Conservation (phyloP, 2,888 invertebrate species). For the Cremastinae sp. region DNA sequence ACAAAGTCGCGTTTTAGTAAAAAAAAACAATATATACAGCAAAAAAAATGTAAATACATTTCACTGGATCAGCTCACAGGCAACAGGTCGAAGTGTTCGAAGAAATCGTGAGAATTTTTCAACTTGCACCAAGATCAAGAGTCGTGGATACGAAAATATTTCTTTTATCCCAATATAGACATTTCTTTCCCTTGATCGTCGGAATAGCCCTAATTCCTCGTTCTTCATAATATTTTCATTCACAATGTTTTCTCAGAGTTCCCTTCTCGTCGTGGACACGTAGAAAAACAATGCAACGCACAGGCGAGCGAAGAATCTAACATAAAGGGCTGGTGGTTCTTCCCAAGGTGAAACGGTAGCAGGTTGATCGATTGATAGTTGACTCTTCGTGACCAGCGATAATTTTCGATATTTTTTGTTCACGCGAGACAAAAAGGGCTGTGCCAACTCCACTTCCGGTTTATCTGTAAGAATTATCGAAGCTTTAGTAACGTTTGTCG, state of each 20-base stretch:
- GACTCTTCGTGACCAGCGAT: conserved; percentile 15
- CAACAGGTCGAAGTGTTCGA: conserved; percentile 22
- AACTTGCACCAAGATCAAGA: conserved; percentile 32
- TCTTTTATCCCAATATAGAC: conserved; percentile 53
- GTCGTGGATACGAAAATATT: conserved; percentile 64
- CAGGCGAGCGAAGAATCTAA: not conserved
- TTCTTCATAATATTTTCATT: conserved; percentile 72
- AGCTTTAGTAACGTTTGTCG: not conserved
- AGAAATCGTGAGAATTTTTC: conserved; percentile 43
- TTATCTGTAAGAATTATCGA: not conserved
- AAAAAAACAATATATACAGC: conserved; percentile 19
- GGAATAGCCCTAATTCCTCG: conserved; percentile 58
- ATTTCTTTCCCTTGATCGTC: conserved; percentile 44
- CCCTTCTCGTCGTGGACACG: conserved; percentile 66
- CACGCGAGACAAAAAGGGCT: no score
- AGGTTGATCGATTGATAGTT: conserved; percentile 47
- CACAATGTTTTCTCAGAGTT: conserved; percentile 67
- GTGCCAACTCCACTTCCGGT: no score
- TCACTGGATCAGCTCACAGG: conserved; percentile 24
- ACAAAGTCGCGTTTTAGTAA: conserved; percentile 44
- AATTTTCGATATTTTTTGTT: not conserved
- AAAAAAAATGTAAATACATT: conserved; percentile 16
- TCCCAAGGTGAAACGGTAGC: conserved; percentile 33
- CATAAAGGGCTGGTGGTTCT: conserved; percentile 63
- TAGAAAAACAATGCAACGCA: conserved; percentile 67